Evolutionary conservation across 2,888 invertebrate species (phyloP).

Genomic region (Drosophila vallismaia): DNA sequence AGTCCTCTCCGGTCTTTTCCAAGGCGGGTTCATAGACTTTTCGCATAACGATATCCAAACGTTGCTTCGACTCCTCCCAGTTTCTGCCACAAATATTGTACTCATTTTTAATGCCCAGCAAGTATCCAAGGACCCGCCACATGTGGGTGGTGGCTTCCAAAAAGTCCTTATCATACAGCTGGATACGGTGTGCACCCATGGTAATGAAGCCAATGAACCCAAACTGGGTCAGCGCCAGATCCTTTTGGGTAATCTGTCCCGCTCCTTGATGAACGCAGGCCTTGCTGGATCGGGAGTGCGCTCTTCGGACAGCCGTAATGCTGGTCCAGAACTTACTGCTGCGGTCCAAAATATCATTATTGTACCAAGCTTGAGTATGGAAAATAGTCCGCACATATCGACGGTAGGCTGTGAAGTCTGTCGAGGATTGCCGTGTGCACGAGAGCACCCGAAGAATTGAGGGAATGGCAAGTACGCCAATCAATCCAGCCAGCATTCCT

Average conservation of each 20-base stretch:
- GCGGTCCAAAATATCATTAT: constrained; percentile 75
- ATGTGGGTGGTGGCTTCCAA: constrained; percentile 91
- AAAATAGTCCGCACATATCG: constrained; percentile 92
- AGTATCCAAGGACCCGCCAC: constrained; percentile 92
- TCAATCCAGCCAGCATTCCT: constrained; percentile 90
- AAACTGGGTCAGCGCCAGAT: constrained; percentile 93
- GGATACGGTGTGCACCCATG: constrained; percentile 87
- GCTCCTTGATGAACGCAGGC: constrained; percentile 84
- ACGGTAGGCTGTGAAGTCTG: constrained; percentile 87
- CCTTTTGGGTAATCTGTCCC: constrained; percentile 90
- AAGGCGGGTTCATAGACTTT: constrained; percentile 87
- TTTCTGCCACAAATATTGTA: constrained; percentile 89
- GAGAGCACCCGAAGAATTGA: constrained; percentile 89
- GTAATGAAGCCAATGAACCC: constrained; percentile 92
- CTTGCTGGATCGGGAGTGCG: constrained; percentile 88
- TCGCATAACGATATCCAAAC: constrained; percentile 85
- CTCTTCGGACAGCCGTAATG: constrained; percentile 87
- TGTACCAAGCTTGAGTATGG: constrained; percentile 92
- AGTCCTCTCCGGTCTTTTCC: constrained; percentile 86
- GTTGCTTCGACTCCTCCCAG: constrained; percentile 86
- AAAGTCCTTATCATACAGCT: constrained; percentile 87
- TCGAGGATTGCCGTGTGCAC: constrained; percentile 89
- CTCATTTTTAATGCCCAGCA: constrained; percentile 93
- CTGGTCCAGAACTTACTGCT: constrained; percentile 88
- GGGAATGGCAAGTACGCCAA: constrained; percentile 90